A percentile compares a stretch with the other conserved stretches of the same genome.
These are phyloP conservation scores for Peromyscus leucopus DNA, from an alignment of 2,113 vertebrate species.

Conservation along the genomic window DNA sequence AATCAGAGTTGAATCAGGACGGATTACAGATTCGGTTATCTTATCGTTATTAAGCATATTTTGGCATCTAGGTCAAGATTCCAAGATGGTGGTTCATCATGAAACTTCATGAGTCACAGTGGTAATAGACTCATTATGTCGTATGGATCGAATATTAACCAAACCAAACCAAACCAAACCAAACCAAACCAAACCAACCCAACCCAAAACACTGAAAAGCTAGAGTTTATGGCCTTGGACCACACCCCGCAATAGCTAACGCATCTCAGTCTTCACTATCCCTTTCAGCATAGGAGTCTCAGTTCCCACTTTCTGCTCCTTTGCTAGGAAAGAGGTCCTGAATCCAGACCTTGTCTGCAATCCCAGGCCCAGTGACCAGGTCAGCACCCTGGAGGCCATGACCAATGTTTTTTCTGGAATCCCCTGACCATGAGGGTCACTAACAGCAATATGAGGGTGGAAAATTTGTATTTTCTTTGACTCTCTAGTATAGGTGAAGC, in stretches of 20 bases:
- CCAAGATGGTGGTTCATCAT: background rate
- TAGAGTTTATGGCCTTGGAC: background rate
- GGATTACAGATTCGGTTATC: background rate
- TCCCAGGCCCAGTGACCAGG: background rate
- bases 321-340: background rate
- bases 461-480: background rate
- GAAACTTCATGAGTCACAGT: background rate
- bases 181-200: background rate
- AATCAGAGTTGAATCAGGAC: background rate
- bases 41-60: background rate
- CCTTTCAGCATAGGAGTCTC: background rate
- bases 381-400: background rate
- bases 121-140: background rate
- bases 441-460: rapidly evolving
- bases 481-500: no score
- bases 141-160: background rate
- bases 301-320: background rate
- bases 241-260: no score
- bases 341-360: background rate
- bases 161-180: background rate
- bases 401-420: background rate
- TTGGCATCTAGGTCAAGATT: background rate
- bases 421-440: background rate
- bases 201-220: background rate
- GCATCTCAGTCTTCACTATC: background rate